These are phyloP conservation scores for Bubo scandiacus DNA, from an alignment of 2,113 vertebrate genomes.

Conservation along the genomic window DNA sequence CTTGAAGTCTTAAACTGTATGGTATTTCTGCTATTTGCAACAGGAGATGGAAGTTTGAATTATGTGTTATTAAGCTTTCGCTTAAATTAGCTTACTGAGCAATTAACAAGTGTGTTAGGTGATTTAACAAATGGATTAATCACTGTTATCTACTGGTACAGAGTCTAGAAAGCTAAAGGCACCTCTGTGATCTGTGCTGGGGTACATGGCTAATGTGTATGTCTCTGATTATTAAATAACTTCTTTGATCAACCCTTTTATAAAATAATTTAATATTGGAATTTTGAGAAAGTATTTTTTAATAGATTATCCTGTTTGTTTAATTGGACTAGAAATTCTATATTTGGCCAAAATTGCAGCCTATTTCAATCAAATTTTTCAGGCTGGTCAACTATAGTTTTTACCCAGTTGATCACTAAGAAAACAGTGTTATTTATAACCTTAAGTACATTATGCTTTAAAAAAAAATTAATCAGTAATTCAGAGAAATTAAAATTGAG, in stretches of 20 bases:
- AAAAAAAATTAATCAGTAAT: neutral
- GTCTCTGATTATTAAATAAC: neutral
- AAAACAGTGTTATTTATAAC: neutral
- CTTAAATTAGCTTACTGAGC: neutral
- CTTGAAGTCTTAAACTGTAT: neutral
- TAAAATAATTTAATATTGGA: neutral
- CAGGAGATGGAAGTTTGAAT: neutral
- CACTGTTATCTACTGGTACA: neutral
- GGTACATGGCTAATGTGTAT: neutral
- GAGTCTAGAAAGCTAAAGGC: neutral
- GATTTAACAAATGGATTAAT: neutral
- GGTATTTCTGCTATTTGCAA: neutral
- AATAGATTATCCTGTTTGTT: neutral
- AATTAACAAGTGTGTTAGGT: neutral
- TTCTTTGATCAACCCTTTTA: neutral
- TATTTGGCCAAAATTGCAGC: neutral
- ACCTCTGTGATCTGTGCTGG: neutral
- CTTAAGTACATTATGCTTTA: neutral
- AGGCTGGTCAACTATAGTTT: neutral
- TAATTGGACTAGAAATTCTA: neutral
- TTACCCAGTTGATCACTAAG: neutral
- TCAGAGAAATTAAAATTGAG: conserved; percentile 16
- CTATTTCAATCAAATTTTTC: neutral
- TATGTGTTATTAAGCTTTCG: neutral
- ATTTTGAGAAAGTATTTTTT: neutral